These are phyloP conservation scores for Nasonia longicornis DNA, from an alignment of 1,140 invertebrate genomes.

Conservation along the genomic window DNA sequence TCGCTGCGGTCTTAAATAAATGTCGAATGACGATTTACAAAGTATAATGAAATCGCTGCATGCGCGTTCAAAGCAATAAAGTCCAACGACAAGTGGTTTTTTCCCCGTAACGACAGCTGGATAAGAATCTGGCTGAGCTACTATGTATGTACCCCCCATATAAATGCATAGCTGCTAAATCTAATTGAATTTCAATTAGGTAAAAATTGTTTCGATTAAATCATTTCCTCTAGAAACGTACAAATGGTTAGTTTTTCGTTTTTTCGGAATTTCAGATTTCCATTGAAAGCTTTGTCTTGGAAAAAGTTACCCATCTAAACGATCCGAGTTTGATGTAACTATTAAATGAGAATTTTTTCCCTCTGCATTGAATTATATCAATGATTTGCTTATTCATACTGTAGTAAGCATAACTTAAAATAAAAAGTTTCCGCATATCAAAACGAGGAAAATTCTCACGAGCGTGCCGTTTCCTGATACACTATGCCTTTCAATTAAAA, in stretches of 20 bases:
- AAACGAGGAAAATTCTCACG: too few species aligned
- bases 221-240: background rate
- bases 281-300: too few species aligned
- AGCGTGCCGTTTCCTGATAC: too few species aligned
- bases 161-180: background rate
- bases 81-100: background rate
- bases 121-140: constrained; percentile 32
- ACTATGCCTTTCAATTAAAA: too few species aligned
- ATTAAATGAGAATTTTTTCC: too few species aligned
- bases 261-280: too few species aligned
- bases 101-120: constrained; percentile 16
- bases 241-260: background rate
- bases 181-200: constrained; percentile 32
- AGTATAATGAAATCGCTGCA: constrained; percentile 12
- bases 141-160: constrained; percentile 9
- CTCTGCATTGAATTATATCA: too few species aligned
- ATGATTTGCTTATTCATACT: too few species aligned
- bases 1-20: background rate
- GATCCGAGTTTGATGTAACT: too few species aligned
- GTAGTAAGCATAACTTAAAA: too few species aligned
- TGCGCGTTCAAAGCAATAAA: background rate
- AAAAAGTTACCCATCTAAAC: too few species aligned
- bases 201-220: constrained; percentile 11
- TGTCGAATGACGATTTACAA: background rate
- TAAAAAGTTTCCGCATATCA: too few species aligned